Conservation (phyloP, 2,113 vertebrate genomes). For the Pluvialis apricaria region DNA sequence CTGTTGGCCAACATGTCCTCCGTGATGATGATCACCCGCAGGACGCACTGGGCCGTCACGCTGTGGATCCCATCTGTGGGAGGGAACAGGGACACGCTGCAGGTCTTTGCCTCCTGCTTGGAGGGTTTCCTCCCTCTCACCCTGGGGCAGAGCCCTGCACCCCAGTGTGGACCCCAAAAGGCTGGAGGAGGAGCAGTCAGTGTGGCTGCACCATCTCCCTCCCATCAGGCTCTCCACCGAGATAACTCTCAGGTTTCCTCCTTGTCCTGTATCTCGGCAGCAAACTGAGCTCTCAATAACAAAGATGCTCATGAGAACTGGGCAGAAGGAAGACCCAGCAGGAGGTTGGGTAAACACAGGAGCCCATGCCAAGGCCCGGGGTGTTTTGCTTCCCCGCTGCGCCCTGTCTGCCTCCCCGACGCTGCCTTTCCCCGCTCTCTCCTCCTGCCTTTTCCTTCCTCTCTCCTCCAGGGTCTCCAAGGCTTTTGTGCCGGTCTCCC, state of each 20-base stretch:
- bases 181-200: accelerated
- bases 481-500: neutral
- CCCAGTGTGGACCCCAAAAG: neutral
- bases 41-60: constrained; percentile 89
- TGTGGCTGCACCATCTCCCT: neutral
- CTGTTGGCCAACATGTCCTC: constrained; percentile 97
- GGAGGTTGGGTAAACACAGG: neutral
- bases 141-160: neutral
- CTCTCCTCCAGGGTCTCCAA: neutral
- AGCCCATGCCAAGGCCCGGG: neutral
- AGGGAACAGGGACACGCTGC: neutral
- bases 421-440: neutral
- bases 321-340: constrained; percentile 37
- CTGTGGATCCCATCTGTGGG: constrained; percentile 91
- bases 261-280: neutral
- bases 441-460: neutral
- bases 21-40: constrained; percentile 94
- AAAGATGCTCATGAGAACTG: neutral
- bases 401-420: neutral
- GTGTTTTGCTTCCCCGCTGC: neutral
- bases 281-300: constrained; percentile 22
- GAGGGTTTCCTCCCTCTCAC: neutral
- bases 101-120: neutral
- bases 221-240: neutral
- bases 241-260: neutral